A percentile compares a stretch with the other conserved stretches of the same genome.
These are phyloP conservation scores for Ceuthmochares aereus DNA, from an alignment of 2,113 vertebrate genomes.

Conservation along the genomic window DNA sequence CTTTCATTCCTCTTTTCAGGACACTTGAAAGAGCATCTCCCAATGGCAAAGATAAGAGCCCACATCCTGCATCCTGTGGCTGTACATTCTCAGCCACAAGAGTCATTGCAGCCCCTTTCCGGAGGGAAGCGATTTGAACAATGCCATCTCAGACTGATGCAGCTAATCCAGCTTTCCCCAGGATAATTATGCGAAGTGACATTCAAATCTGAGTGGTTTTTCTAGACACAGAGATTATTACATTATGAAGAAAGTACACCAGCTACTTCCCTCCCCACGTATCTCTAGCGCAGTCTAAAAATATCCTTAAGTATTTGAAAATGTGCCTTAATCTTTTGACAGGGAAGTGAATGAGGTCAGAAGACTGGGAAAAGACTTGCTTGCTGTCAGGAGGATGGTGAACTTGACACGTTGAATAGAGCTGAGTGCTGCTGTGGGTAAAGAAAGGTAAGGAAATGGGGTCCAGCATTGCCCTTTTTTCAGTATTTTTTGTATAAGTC, in stretches of 20 bases:
- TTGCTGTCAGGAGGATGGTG: not conserved
- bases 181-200: slow-evolving; percentile 20
- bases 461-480: not conserved
- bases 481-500: not conserved
- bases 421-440: not conserved
- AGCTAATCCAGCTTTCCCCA: slow-evolving; percentile 17
- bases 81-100: slow-evolving; percentile 6
- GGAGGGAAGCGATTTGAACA: slow-evolving; percentile 3
- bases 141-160: not conserved
- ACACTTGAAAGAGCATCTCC: not conserved
- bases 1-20: not conserved
- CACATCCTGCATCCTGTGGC: not conserved
- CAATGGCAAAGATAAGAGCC: not conserved
- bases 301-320: slow-evolving; percentile 60
- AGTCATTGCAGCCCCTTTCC: slow-evolving; percentile 48
- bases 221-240: slow-evolving; percentile 68
- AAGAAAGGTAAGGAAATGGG: not conserved
- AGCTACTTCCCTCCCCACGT: not conserved
- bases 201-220: slow-evolving; percentile 41
- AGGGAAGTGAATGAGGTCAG: slow-evolving; percentile 55
- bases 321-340: slow-evolving; percentile 53
- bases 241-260: not conserved
- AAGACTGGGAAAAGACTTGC: not conserved
- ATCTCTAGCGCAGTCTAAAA: slow-evolving; percentile 21
- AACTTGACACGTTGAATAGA: not conserved